Conservation (phyloP, 2,797 vertebrate genomes). For the Hydrophis major region DNA sequence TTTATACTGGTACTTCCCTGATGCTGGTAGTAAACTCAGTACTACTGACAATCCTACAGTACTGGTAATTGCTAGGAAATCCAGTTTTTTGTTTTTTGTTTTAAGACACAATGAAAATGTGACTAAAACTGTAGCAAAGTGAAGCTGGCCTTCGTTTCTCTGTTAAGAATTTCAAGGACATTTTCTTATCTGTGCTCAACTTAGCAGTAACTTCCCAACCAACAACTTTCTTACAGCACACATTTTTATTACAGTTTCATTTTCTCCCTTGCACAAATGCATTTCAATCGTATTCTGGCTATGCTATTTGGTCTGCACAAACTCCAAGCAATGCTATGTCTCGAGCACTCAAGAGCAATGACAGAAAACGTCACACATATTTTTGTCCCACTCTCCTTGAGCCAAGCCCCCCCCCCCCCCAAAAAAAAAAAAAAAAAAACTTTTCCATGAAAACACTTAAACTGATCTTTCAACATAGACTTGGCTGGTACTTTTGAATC, state of each 20-base stretch:
- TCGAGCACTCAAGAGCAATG: not conserved
- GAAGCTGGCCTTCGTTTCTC: not conserved
- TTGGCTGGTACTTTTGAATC: not conserved
- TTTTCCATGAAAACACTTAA: not conserved
- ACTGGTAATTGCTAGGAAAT: not conserved
- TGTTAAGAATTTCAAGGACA: not conserved
- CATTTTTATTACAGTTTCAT: not conserved
- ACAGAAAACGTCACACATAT: not conserved
- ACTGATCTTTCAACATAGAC: not conserved
- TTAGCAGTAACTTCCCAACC: not conserved
- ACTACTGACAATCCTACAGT: not conserved
- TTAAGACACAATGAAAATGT: not conserved
- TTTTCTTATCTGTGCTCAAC: not conserved
- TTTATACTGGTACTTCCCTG: not conserved
- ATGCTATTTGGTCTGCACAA: not conserved
- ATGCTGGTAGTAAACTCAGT: not conserved
- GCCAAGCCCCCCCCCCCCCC: not conserved
- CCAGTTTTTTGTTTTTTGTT: not conserved
- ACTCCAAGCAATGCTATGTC: not conserved
- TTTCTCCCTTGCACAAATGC: constrained; percentile 3
- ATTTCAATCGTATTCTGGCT: constrained; percentile 27
- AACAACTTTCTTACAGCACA: constrained; percentile 6
- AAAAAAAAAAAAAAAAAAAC: not conserved
- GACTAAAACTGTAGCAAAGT: not conserved
- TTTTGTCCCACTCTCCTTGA: not conserved